Base-by-base conservation (phyloP, 2,888 invertebrate genomes). In the Caenorhabditis parvicauda region DNA sequence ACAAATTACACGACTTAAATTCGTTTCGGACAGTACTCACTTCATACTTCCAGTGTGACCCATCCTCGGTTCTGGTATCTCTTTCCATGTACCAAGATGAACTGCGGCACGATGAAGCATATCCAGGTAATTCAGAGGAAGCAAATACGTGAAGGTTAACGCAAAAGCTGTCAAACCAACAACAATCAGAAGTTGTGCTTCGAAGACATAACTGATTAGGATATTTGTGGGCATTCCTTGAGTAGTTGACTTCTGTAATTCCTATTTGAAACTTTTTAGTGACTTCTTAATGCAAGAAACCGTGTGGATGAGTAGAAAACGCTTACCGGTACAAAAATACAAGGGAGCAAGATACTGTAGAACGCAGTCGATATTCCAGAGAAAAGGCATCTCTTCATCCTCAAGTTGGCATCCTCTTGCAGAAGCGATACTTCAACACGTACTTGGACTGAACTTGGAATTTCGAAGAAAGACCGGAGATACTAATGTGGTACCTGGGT, bases 271-370 rank as follows among this genome's bases (percentile, higher is more conserved):
- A 9, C 32, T 7, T 44, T 46, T 5, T 4, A 14, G 45, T 28
- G 12, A 27, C 19, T 44, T 48, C 46, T 35, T 4, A 21, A 29
- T n/a, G 25, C 22, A 44, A n/a, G 14, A 32, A 45, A 24, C 19
- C 4, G 2, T 9, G 21, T 5, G 35, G 19, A 46, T n/a, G 42
- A 28, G 27, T 27, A 21, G 49, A 47, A 45, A 43, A 21, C 14
- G 17, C 54, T 50, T 77, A 90, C 90, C 86, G 90, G 89, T 29
- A 90, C 89, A 85, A 93, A 91, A 81, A 90, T 89, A 77, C 90
- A 89, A 0, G 93, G 93, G 56, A 93, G 87, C 79, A 92, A 89
- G 54, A 90, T 89, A 39, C 90, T 88, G 82, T 91, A 92, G 81
- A 92, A 93, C 0, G 91, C 89, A 72, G 89, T 89, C 5, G 90